Percentiles rank a stretch among this genome's conserved stretches.
Conservation (phyloP, 2,888 invertebrate species). For the Peribatodes rhomboidaria region DNA sequence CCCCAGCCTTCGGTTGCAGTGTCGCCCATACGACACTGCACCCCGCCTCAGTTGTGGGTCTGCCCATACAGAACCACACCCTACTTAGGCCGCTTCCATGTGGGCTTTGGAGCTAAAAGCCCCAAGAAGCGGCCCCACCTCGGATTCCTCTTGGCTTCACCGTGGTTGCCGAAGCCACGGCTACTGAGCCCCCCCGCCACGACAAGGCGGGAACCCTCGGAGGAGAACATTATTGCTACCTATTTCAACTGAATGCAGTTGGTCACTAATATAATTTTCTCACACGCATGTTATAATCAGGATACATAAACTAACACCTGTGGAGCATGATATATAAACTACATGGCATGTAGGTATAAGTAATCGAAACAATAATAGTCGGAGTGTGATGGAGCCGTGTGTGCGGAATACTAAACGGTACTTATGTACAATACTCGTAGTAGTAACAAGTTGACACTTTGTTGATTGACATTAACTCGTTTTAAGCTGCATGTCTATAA, state of each 20-base stretch:
- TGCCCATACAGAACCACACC: no score
- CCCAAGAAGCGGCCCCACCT: no score
- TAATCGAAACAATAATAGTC: constrained; percentile 43
- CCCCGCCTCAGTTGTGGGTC: no score
- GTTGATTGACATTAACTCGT: constrained; percentile 7
- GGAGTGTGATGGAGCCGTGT: constrained; percentile 47
- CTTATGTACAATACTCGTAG: not conserved
- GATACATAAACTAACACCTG: constrained; percentile 69
- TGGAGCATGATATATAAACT: constrained; percentile 35
- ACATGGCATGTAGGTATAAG: constrained; percentile 24
- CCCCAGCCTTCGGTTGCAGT: no score
- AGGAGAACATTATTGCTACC: not conserved
- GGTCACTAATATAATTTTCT: constrained; percentile 57
- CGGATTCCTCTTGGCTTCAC: no score
- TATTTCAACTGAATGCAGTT: constrained; percentile 4
- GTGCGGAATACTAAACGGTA: constrained; percentile 42
- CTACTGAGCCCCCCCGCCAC: no score
- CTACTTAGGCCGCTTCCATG: no score
- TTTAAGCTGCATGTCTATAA: no score
- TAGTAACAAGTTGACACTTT: constrained; percentile 12
- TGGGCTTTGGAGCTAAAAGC: no score
- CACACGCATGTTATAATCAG: constrained; percentile 54
- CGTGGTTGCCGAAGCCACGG: no score
- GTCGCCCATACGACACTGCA: no score
- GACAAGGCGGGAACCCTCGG: no score